Evolutionary conservation across 2,888 invertebrate species (phyloP).

Genomic region (Myathropa florea): DNA sequence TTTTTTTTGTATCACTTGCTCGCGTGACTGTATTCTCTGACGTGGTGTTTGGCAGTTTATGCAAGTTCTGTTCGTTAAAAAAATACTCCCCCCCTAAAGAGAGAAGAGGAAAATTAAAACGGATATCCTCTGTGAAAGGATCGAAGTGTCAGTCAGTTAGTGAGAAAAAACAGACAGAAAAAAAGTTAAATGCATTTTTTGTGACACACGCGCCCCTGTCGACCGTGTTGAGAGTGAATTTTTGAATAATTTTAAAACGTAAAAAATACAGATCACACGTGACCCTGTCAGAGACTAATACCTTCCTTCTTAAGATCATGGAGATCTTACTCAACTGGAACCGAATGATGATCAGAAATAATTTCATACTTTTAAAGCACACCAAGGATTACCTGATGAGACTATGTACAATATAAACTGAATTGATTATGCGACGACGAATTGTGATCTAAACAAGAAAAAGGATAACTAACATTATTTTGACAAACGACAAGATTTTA

Average conservation of each 20-base stretch:
- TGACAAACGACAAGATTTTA: conserved; percentile 46
- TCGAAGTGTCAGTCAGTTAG: not conserved
- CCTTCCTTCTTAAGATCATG: conserved; percentile 42
- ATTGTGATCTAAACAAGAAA: not conserved
- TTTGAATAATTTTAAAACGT: not conserved
- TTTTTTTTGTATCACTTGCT: conserved; percentile 29
- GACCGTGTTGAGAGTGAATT: conserved; percentile 29
- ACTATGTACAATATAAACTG: conserved; percentile 58
- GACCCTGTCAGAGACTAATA: not conserved
- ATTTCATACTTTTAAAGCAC: conserved; percentile 51
- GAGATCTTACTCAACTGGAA: conserved; percentile 58
- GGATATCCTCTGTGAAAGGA: conserved; percentile 40
- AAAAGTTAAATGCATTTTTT: conserved; percentile 40
- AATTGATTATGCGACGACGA: not conserved
- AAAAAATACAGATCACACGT: conserved; percentile 11
- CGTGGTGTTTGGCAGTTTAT: conserved; percentile 38
- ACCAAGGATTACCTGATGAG: conserved; percentile 56
- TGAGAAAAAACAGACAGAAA: not conserved
- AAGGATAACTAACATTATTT: conserved; percentile 43
- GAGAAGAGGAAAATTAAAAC: conserved; percentile 5
- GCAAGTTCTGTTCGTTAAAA: not conserved
- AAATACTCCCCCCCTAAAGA: not conserved
- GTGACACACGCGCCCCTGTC: conserved; percentile 18
- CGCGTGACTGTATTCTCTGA: conserved; percentile 54
- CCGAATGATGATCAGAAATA: conserved; percentile 57